Base-by-base conservation (phyloP, 2,888 invertebrate species). In the Sarcophaga caerulescens region DNA sequence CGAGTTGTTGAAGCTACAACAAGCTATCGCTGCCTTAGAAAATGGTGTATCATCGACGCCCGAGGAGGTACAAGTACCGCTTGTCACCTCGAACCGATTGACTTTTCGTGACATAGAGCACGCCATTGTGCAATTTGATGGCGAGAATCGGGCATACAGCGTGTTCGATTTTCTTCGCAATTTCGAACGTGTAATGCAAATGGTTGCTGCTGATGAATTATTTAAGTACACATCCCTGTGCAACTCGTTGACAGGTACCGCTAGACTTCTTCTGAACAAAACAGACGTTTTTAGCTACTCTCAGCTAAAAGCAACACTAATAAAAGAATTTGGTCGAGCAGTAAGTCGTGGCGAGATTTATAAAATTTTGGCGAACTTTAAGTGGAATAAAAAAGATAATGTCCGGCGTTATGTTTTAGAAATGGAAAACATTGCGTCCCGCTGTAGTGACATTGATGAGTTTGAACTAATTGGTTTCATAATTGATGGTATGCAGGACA, bases 351-450 rank as follows among this genome's bases (percentile, higher is more conserved):
- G 63, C 23, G 63, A 63, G 17, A 25, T 78, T 62, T 78, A 78
- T 19, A 78, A 78, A 47, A 69, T 52, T 62, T 12, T 69, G 52
- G 78, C 78, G 0, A 78, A 62, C 14, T 35, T 62, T 35, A 78
- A 62, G 14, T 82, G 82, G 82, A 71, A 82, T 12, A 82, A 77
- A 57, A 82, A 65, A 57, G 76, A 73, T 10, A 78, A 73, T 74
- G 77, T 86, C 1, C 74, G 87, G 10, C 87, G 82, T 12, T 87
- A 84, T 57, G 81, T 85, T 4, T 62, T 83, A 35, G 78, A 81
- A 52, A 81, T 85, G 69, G 78, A 85, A 69, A 85, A n/a, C n/a
- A n/a, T n/a, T n/a, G n/a, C n/a, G n/a, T n/a, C n/a, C n/a, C n/a
- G n/a, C n/a, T n/a, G n/a, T n/a, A n/a, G n/a, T n/a, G n/a, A n/a